Conservation (phyloP, 2,888 invertebrate genomes). For the Nomada flava region DNA sequence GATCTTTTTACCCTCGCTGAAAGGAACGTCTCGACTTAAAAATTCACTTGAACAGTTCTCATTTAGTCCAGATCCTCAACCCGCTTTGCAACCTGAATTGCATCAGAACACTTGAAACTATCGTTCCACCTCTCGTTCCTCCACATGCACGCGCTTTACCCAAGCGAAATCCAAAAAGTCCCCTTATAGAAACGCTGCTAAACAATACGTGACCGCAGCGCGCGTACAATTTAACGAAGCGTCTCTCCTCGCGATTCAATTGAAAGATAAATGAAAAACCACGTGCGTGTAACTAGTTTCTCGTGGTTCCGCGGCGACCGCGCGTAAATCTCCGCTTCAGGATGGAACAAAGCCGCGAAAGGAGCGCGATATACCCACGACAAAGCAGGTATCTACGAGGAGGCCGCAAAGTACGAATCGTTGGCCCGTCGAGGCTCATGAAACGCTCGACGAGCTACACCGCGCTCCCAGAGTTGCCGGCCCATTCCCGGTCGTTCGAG, state of each 20-base stretch:
- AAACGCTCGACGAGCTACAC: conserved; percentile 58
- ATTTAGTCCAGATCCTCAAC: no score
- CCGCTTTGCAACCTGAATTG: no score
- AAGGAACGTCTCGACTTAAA: no score
- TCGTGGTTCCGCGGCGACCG: neutral
- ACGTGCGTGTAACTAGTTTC: neutral
- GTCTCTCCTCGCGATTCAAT: neutral
- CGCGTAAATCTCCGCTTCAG: conserved; percentile 4
- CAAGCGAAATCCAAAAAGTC: neutral
- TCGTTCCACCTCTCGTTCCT: no score
- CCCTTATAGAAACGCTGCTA: neutral
- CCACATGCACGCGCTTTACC: no score
- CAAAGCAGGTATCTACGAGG: conserved; percentile 36
- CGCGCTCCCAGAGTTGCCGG: conserved; percentile 39
- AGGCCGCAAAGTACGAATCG: conserved; percentile 62
- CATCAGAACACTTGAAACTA: no score
- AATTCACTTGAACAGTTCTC: no score
- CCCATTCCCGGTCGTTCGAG: conserved; percentile 65
- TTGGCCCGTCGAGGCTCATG: conserved; percentile 64
- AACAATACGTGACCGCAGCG: neutral
- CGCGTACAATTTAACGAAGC: no score
- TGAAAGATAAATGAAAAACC: neutral
- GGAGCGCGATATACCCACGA: conserved; percentile 29
- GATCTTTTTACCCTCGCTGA: no score
- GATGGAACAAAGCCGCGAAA: conserved; percentile 25